Percentiles rank a stretch among this genome's conserved stretches.
phyloP scores from a whole-genome alignment of 2,113 vertebrate genomes.

The Pongo pygmaeus region DNA sequence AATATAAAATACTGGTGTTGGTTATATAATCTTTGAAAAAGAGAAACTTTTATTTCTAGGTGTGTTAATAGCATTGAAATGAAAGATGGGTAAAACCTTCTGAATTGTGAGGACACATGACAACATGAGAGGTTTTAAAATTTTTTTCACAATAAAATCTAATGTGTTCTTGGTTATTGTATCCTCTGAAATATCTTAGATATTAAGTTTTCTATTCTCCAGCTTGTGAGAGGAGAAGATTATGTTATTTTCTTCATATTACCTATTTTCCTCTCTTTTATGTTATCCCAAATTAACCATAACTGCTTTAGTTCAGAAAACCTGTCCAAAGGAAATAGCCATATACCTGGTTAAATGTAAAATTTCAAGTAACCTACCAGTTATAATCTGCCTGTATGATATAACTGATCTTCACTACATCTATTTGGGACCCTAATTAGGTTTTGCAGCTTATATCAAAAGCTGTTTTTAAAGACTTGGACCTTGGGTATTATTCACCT shows the following conservation, averaged over 20 bases:
- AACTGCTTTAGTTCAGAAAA: background rate
- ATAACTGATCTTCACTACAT: background rate
- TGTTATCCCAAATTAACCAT: background rate
- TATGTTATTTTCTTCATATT: constrained; percentile 17
- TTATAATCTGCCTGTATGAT: background rate
- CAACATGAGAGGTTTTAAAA: background rate
- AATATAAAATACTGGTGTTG: background rate
- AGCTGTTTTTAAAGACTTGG: background rate
- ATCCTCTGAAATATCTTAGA: background rate
- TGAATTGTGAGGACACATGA: background rate
- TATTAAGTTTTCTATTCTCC: background rate
- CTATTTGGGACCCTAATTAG: background rate
- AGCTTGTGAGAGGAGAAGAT: background rate
- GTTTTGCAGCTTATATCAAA: background rate
- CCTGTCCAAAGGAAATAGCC: background rate
- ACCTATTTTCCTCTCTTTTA: background rate
- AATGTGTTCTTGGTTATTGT: background rate
- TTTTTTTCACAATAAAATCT: background rate
- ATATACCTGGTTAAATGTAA: background rate
- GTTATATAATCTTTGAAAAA: background rate
- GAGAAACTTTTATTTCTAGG: background rate
- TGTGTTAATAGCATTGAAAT: background rate
- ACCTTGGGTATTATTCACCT: background rate
- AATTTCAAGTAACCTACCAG: background rate
- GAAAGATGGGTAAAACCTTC: background rate